phyloP scores from a whole-genome alignment of 2,797 vertebrate species.

The Falco novaeseelandiae region DNA sequence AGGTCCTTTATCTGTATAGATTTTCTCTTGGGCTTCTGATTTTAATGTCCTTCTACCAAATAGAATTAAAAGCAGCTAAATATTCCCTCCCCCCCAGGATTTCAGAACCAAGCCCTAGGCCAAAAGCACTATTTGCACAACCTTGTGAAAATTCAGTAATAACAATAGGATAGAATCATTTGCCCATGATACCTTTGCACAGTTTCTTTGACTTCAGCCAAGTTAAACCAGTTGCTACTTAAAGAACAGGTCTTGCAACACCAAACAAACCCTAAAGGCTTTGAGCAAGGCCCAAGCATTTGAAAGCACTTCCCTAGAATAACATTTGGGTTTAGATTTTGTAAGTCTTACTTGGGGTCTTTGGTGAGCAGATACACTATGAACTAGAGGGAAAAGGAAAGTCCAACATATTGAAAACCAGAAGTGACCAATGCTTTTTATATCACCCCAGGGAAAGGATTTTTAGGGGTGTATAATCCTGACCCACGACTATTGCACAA shows the following conservation, averaged over 20 bases:
- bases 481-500: conserved; percentile 73
- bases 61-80: not conserved
- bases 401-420: accelerated
- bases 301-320: not conserved
- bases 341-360: not conserved
- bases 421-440: not conserved
- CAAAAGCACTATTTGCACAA: not conserved
- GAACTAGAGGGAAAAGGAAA: not conserved
- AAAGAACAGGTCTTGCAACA: not conserved
- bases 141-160: not conserved
- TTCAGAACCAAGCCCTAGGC: not conserved
- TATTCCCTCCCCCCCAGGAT: no score
- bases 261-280: not conserved
- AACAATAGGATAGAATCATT: not conserved
- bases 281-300: not conserved
- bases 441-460: conserved; percentile 81
- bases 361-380: not conserved
- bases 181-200: not conserved
- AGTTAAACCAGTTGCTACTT: not conserved
- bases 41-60: not conserved
- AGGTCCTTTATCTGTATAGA: not conserved
- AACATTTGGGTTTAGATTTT: not conserved
- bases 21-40: not conserved
- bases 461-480: conserved; percentile 81
- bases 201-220: not conserved